A percentile compares a stretch with the other conserved stretches of the same genome.
Conservation (phyloP, 2,113 vertebrate genomes). For the Microtus montanus region DNA sequence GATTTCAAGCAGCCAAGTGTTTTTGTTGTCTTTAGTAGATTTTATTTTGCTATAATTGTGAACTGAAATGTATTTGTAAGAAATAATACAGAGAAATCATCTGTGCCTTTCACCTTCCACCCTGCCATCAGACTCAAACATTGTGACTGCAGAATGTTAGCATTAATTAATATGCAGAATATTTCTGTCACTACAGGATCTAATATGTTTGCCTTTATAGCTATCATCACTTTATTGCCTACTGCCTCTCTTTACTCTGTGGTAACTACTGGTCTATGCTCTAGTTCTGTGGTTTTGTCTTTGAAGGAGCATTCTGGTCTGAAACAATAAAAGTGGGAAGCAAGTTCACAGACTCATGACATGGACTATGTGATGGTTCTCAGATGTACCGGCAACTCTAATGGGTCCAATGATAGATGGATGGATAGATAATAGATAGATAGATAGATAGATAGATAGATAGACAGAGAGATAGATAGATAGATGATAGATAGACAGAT, state of each 20-base stretch:
- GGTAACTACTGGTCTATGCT: not conserved
- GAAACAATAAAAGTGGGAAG: not conserved
- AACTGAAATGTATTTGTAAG: not conserved
- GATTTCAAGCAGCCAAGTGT: not conserved
- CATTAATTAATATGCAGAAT: not conserved
- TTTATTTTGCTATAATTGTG: not conserved
- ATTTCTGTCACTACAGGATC: not conserved
- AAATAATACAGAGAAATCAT: not conserved
- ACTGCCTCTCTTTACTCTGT: not conserved
- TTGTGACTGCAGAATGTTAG: not conserved
- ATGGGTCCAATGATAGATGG: not conserved
- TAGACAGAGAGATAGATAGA: too few relatives aligned
- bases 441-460: too few relatives aligned
- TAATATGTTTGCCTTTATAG: not conserved
- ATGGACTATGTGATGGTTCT: not conserved
- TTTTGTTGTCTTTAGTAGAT: not conserved
- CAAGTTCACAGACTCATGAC: not conserved
- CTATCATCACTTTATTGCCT: not conserved
- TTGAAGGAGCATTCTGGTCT: not conserved
- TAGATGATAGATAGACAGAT: too few relatives aligned
- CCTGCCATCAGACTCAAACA: too few relatives aligned
- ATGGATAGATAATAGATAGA: too few relatives aligned
- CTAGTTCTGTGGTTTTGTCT: not conserved
- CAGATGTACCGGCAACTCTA: not conserved
- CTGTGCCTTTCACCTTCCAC: not conserved